These are phyloP conservation scores for Choreutis nemorana DNA, from an alignment of 2,888 invertebrate species.

Conservation along the genomic window DNA sequence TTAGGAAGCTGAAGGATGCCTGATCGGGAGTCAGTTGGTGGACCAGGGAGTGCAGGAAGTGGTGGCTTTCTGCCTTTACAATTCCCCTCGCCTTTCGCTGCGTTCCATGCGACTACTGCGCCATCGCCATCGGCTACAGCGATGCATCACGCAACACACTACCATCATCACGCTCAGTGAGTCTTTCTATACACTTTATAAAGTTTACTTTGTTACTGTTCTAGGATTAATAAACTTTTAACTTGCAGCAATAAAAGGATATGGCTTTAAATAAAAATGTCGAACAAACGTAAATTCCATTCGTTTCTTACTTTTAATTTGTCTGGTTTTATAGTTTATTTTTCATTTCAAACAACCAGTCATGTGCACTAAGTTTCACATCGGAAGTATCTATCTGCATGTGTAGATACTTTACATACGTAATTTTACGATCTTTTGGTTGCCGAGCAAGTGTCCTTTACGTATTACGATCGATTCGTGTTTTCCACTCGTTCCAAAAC, in stretches of 20 bases:
- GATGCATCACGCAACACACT: conserved; percentile 66
- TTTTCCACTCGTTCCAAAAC: conserved; percentile 14
- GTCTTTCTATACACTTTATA: conserved; percentile 17
- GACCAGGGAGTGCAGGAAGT: conserved; percentile 63
- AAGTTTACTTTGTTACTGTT: too few relatives aligned
- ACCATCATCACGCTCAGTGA: conserved; percentile 61
- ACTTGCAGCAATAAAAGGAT: too few relatives aligned
- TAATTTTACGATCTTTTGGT: conserved; percentile 42
- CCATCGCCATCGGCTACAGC: conserved; percentile 66
- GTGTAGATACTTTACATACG: conserved; percentile 38
- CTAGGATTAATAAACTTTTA: too few relatives aligned
- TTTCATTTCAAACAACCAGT: too few relatives aligned
- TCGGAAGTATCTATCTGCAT: neutral
- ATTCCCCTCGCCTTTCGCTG: conserved; percentile 66
- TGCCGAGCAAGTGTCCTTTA: conserved; percentile 51
- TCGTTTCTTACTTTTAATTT: too few relatives aligned
- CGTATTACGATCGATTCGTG: conserved; percentile 29
- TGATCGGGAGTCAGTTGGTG: conserved; percentile 63
- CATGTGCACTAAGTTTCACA: too few relatives aligned
- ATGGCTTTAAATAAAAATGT: too few relatives aligned
- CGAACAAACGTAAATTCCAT: too few relatives aligned
- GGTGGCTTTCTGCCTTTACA: conserved; percentile 66
- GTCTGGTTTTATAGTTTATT: too few relatives aligned
- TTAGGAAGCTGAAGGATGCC: conserved; percentile 54
- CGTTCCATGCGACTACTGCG: conserved; percentile 69